phyloP scores from a whole-genome alignment of 2,888 invertebrate species.

The Acanthosoma haemorrhoidale region DNA sequence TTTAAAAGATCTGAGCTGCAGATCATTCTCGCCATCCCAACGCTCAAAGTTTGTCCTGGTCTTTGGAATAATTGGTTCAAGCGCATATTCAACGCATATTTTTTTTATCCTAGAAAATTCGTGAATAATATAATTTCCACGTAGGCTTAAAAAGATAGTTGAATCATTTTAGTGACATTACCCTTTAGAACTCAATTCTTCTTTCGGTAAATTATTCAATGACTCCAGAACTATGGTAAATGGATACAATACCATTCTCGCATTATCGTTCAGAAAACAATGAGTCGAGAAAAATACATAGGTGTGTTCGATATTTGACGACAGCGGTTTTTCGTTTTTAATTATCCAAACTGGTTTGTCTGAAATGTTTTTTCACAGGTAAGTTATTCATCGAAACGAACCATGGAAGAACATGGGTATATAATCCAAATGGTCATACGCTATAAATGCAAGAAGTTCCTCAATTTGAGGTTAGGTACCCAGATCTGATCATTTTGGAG shows the following conservation, averaged over 20 bases:
- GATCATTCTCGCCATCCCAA: neutral
- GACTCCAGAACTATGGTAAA: neutral
- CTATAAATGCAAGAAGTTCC: too few species aligned
- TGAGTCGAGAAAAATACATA: neutral
- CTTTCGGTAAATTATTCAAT: neutral
- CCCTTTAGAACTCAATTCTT: neutral
- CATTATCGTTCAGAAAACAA: neutral
- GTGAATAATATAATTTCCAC: neutral
- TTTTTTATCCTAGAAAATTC: neutral
- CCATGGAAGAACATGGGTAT: too few species aligned
- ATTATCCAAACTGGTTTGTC: conserved; percentile 2
- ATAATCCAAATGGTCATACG: too few species aligned
- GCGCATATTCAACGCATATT: neutral
- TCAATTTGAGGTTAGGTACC: too few species aligned
- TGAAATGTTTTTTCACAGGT: neutral
- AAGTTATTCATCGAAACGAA: too few species aligned
- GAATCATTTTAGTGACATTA: neutral
- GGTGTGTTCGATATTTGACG: neutral
- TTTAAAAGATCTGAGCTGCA: neutral
- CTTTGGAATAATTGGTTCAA: neutral
- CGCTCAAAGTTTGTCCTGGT: neutral
- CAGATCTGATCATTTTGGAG: too few species aligned
- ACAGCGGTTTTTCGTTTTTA: neutral
- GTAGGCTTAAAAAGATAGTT: too few species aligned
- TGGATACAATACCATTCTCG: neutral